phyloP scores from a whole-genome alignment of 2,797 vertebrate genomes.

The Rhinophrynus dorsalis region DNA sequence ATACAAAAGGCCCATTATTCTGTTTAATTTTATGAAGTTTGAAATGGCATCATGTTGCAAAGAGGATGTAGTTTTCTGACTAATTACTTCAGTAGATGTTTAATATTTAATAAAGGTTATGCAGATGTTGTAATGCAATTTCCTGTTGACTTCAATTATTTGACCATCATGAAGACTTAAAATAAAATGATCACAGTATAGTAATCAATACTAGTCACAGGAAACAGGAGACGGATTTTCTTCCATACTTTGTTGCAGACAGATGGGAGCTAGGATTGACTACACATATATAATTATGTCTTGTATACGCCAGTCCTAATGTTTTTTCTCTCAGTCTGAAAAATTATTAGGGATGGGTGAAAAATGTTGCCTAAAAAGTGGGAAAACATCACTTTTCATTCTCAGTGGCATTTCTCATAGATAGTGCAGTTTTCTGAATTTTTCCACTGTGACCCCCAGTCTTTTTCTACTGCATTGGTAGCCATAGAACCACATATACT shows the following conservation, averaged over 20 bases:
- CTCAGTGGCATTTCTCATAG: too few species aligned
- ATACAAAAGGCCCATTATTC: too few species aligned
- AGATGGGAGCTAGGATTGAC: background rate
- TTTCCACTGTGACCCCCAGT: too few species aligned
- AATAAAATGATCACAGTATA: background rate
- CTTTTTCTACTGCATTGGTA: too few species aligned
- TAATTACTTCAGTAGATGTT: background rate
- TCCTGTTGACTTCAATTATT: conserved; percentile 8
- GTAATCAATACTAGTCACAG: conserved; percentile 12
- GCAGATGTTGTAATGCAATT: background rate
- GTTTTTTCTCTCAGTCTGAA: too few species aligned
- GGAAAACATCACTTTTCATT: too few species aligned
- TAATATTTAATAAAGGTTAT: conserved; percentile 25
- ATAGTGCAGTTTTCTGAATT: too few species aligned
- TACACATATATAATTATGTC: background rate
- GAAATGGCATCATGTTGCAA: background rate
- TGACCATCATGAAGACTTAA: background rate
- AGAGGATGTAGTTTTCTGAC: background rate
- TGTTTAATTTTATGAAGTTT: background rate
- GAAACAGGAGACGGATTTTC: conserved; percentile 9
- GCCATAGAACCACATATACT: too few species aligned
- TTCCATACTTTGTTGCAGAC: conserved; percentile 2
- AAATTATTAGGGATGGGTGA: too few species aligned
- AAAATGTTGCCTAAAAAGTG: too few species aligned
- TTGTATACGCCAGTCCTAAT: background rate